Base-by-base conservation (phyloP, 1,140 invertebrate species). In the Leptinotarsa undecemlineata region DNA sequence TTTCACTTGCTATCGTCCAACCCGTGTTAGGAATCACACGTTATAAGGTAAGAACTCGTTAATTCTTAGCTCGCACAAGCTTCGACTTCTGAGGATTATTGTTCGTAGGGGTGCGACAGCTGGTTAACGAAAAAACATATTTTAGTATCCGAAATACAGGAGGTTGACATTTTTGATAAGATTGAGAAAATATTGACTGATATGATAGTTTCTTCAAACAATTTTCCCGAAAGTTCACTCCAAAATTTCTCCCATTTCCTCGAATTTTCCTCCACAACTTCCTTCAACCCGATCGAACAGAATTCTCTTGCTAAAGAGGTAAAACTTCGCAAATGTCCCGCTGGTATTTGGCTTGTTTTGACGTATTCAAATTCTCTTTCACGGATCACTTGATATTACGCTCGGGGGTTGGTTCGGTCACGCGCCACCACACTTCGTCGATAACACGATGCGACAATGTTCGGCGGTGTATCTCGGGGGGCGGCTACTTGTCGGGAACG, bases 361-460 rank as follows among this genome's bases (percentile, higher is more conserved):
- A 76, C 71, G 66, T 74, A 74, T 74, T 71, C 68, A 74, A 74
- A 74, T 74, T 74, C 73, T 33, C 51, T 68, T 71, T 74, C 68
- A 74, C 73, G 73, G 73, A 74, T 74, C 73, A 74, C 68, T 71
- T 48, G 68, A 74, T 57, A 17, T 57, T n/a, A n/a, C 51, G 51
- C 51, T 57, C n/a, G 51, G 51, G 51, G 51, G n/a, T 57, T 57
- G 14, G 5, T 57, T 57, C 51, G 3, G 15, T 57, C 51, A n/a
- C 13, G 51, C 2, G 33, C 67, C 21, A 63, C 63, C 63, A 64
- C 20, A 57, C 51, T 26, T 26, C 63, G 63, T 15, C 20, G 63
- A 26, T 64, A 26, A 26, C 20, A 57, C 20, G 63, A 64, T 26
- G 63, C 14, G 20, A 26, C 63, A 23, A 15, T 64, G 63, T 64